Conservation (phyloP, 1,140 invertebrate genomes). For the Drosophila eugracilis region DNA sequence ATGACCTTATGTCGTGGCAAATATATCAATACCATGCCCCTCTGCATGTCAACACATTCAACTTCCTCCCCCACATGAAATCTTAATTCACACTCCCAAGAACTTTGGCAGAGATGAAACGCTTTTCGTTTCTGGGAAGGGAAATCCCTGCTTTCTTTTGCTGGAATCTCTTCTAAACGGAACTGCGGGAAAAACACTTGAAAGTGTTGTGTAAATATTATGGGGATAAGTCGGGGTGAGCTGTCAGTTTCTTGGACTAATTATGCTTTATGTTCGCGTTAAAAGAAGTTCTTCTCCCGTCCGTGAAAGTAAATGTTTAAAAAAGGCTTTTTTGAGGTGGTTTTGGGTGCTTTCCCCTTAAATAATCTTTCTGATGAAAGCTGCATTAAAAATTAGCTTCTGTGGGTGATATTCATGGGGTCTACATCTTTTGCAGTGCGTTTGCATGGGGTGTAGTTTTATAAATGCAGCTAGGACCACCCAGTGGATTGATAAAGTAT, state of each 20-base stretch:
- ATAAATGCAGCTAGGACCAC: neutral
- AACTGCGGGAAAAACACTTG: slow-evolving; percentile 52
- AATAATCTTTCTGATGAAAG: slow-evolving; percentile 51
- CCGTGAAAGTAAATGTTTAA: slow-evolving; percentile 1
- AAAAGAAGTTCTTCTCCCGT: slow-evolving; percentile 33
- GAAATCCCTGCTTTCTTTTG: slow-evolving; percentile 62
- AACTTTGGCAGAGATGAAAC: slow-evolving; percentile 42
- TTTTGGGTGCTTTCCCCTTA: neutral
- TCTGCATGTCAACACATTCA: slow-evolving; percentile 46
- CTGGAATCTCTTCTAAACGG: slow-evolving; percentile 40
- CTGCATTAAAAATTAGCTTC: slow-evolving; percentile 31
- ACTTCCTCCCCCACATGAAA: slow-evolving; percentile 22
- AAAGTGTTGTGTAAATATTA: slow-evolving; percentile 71
- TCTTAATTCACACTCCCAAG: neutral
- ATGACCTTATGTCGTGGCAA: slow-evolving; percentile 54
- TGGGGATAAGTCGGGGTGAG: slow-evolving; percentile 14
- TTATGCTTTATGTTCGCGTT: slow-evolving; percentile 67
- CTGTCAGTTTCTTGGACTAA: slow-evolving; percentile 51
- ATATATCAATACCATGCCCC: slow-evolving; percentile 65
- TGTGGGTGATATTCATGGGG: slow-evolving; percentile 10
- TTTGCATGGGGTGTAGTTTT: slow-evolving; percentile 27
- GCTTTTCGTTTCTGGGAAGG: slow-evolving; percentile 58
- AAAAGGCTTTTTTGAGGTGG: slow-evolving; percentile 34
- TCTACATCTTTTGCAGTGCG: slow-evolving; percentile 7
- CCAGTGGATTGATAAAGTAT: neutral